Evolutionary conservation across 2,888 invertebrate species (phyloP).

Genomic region (Yponomeuta sedellus): DNA sequence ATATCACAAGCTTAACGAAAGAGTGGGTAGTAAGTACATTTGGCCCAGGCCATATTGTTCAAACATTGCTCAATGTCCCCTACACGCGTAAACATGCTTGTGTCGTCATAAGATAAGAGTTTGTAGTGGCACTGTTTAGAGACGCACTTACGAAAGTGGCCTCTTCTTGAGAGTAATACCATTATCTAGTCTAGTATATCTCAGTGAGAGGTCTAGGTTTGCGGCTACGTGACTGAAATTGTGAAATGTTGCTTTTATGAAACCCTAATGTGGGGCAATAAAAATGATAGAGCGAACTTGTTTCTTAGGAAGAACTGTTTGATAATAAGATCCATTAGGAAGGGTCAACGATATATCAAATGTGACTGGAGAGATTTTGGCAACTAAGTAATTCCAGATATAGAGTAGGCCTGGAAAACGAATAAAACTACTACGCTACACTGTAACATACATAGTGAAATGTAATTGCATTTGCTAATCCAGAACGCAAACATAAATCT

Average conservation of each 20-base stretch:
- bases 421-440: too few relatives aligned
- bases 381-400: too few relatives aligned
- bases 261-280: not conserved
- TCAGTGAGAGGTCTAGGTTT: not conserved
- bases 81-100: slow-evolving; percentile 1
- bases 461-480: not conserved
- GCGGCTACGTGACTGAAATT: not conserved
- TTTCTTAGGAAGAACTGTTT: not conserved
- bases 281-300: not conserved
- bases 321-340: not conserved
- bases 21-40: not conserved
- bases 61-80: slow-evolving; percentile 36
- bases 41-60: slow-evolving; percentile 32
- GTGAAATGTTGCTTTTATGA: not conserved
- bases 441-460: not conserved
- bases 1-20: not conserved
- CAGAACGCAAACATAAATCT: not conserved
- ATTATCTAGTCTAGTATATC: slow-evolving; percentile 2
- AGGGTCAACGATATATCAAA: too few relatives aligned
- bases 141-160: slow-evolving; percentile 10
- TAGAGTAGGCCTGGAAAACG: too few relatives aligned
- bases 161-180: not conserved
- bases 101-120: slow-evolving; percentile 9
- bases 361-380: too few relatives aligned
- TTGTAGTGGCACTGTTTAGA: not conserved